Evolutionary conservation across 2,888 invertebrate genomes (phyloP), one percentile per base, ranked within the genome.

Genomic region (Fabriciana adippe): DNA sequence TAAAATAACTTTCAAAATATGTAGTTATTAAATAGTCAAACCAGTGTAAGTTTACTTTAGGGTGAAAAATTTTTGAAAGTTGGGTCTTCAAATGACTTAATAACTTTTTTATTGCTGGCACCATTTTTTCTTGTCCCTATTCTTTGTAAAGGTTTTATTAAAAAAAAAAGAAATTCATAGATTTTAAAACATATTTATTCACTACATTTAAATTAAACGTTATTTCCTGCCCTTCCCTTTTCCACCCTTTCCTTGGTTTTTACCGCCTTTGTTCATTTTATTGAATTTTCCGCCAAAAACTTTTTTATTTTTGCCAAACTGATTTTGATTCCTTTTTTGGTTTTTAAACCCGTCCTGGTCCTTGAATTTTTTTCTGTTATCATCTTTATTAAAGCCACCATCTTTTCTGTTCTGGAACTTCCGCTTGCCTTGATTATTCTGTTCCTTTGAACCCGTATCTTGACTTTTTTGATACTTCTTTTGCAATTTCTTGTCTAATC

Each of bases 401-500:
- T 73, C 74, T 63, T 75, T 68, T 61, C 72, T 75, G 8, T 72
- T 76, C 45, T 76, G 74, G 66, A 80, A 86, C 59, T 78, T 79
- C 16, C 75, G 74, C 18, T 78, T 78, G 5, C 78, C 78, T 15
- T 71, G 72, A 16, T 76, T 71, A 41, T 80, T 80, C 8, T 72
- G 73, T 3, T 59, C 59, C 13, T 31, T 69, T 50, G 72, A 74
- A n/a, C 71, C 70, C 0, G 67, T 65, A 18, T 79, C 78, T 68
- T 80, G 78, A 31, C 76, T 77, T 65, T 78, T 84, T 64, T 88
- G 83, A 72, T 81, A 90, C 72, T 90, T 90, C 76, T 89, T 90
- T 72, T 88, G 80, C 1, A 87, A 67, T 74, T 89, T 92, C 67
- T 86, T 90, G 68, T 92, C 91, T 67, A 91, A 76, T 59, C 90